Evolutionary conservation across 2,888 invertebrate genomes (phyloP), one percentile per base, ranked within the genome.

Genomic region (Agrochola macilenta): DNA sequence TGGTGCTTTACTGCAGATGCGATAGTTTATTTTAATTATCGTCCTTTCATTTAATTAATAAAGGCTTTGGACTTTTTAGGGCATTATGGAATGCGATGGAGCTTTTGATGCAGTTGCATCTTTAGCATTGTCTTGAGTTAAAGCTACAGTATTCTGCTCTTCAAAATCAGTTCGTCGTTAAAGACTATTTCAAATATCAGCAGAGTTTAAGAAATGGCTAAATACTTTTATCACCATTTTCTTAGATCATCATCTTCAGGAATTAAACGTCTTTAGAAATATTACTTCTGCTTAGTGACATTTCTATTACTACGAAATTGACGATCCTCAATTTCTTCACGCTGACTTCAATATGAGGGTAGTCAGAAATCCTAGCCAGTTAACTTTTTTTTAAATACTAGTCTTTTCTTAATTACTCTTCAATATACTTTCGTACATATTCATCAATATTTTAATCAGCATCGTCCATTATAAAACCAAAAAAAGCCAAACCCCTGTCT

Each of bases 11-110:
- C 84, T 88, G 91, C 88, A 90, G 93, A 93, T 94, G 90, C 89
- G 93, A 93, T 94, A 91, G 91, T 89, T 90, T 93, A 91, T 91
- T 92, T 91, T 91, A 92, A 93, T 92, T 92, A 92, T 73, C 69
- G 78, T 84, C 68, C 74, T 89, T 86, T 74, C 78, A 83, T 83
- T 69, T 80, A 74, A 84, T 82, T 81, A 79, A 68, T 72, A 74
- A 23, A 69, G 73, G 71, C 61, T 79, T 88, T 64, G 66, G 71
- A 61, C 23, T 72, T 76, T 61, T 77, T 68, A 73, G 39, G 35
- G 54, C 4, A n/a, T 71, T 11, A 17, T 74, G 12, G 9, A 57
- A 7, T 12, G 20, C 14, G 14, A 39, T 60, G n/a, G 7, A 39
- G 68, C 20, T 39, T 71, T 60, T 60, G 57, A 17, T 85, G 65